A percentile compares a stretch with the other conserved stretches of the same genome.
Evolutionary conservation across 2,888 invertebrate species (phyloP).

Genomic region (Leucoma salicis): DNA sequence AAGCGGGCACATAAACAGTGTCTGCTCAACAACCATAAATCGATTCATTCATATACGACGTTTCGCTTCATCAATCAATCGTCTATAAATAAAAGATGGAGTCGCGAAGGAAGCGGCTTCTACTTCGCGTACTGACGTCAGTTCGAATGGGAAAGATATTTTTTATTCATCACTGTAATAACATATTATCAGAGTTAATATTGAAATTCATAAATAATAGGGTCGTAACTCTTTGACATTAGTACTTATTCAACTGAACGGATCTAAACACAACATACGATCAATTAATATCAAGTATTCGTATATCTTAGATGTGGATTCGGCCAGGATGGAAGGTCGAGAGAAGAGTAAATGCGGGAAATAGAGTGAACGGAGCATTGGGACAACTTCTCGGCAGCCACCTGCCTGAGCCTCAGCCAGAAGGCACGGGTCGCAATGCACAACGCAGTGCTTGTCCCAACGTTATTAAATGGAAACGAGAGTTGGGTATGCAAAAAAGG

Average conservation of each 20-base stretch:
- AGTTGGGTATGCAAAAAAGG: too few species aligned
- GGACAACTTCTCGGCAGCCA: too few species aligned
- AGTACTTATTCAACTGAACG: too few species aligned
- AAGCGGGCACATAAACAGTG: constrained; percentile 61
- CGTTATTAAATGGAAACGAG: too few species aligned
- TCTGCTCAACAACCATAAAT: constrained; percentile 65
- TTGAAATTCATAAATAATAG: constrained; percentile 6
- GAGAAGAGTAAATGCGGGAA: too few species aligned
- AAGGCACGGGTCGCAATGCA: too few species aligned
- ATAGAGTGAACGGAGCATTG: too few species aligned
- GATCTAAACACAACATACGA: too few species aligned
- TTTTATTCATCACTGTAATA: constrained; percentile 23
- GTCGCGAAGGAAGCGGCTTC: constrained; percentile 55
- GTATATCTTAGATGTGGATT: too few species aligned
- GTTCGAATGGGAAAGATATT: constrained; percentile 38
- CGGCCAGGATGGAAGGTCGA: too few species aligned
- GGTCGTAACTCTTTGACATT: neutral
- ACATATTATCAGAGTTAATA: constrained; percentile 7
- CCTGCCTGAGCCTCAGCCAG: neutral
- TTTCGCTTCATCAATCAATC: constrained; percentile 73
- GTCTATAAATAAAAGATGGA: constrained; percentile 74
- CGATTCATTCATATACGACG: constrained; percentile 74
- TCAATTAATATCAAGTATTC: too few species aligned
- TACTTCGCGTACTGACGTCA: constrained; percentile 64
- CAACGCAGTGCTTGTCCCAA: too few species aligned